Conservation (phyloP, 1,140 invertebrate species). For the Metopolophium dirhodum region DNA sequence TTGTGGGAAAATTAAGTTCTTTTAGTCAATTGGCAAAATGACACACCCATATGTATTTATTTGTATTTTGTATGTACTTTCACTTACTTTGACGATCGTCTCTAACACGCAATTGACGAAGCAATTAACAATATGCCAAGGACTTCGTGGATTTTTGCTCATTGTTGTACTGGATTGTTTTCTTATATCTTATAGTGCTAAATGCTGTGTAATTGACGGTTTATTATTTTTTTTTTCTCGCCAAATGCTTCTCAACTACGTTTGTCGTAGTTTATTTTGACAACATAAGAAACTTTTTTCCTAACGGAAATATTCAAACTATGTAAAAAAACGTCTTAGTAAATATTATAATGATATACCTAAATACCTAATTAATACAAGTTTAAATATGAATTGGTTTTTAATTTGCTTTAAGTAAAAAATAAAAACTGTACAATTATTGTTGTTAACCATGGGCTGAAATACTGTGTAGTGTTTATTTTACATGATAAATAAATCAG, state of each 20-base stretch:
- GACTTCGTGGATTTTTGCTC: not conserved
- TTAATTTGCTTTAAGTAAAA: not conserved
- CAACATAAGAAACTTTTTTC: not conserved
- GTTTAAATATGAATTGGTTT: not conserved
- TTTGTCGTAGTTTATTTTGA: not conserved
- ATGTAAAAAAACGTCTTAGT: not conserved
- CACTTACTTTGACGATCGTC: conserved; percentile 24
- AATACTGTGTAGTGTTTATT: not conserved
- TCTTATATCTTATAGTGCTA: not conserved
- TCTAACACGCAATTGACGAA: not conserved
- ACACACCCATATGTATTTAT: conserved; percentile 36
- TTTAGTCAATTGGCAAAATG: conserved; percentile 25
- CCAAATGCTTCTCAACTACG: not conserved
- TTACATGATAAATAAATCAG: too few species aligned
- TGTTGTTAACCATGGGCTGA: not conserved
- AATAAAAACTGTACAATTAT: not conserved
- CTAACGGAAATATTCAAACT: not conserved
- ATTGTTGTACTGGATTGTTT: not conserved
- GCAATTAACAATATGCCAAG: conserved; percentile 43
- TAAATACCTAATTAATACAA: not conserved
- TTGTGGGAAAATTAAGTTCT: not conserved
- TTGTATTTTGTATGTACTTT: conserved; percentile 21
- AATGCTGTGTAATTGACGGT: not conserved
- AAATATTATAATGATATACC: not conserved
- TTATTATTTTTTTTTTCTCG: not conserved